Evolutionary conservation across 2,113 vertebrate species (phyloP).

Genomic region (Pampusana beccarii): DNA sequence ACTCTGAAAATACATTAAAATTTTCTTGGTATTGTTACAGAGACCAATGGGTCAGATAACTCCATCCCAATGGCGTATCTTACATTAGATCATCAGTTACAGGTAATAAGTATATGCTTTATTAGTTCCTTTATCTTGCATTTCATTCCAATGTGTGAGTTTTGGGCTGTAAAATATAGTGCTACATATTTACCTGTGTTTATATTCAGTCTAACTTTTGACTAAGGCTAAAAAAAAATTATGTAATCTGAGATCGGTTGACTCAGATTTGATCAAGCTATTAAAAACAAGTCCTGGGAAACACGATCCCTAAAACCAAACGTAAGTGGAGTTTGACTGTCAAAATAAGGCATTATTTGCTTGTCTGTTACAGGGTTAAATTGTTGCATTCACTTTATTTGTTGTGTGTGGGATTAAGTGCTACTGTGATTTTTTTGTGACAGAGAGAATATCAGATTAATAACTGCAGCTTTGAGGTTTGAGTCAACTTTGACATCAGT

Average conservation of each 20-base stretch:
- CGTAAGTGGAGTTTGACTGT: slow-evolving; percentile 10
- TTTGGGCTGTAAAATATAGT: neutral
- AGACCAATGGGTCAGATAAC: slow-evolving; percentile 98
- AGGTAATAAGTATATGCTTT: slow-evolving; percentile 78
- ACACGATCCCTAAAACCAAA: slow-evolving; percentile 42
- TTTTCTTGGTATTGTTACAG: slow-evolving; percentile 74
- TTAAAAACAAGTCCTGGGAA: slow-evolving; percentile 60
- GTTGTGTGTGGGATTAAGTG: neutral
- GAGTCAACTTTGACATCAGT: slow-evolving; percentile 39
- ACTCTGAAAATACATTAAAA: neutral
- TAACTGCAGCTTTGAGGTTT: slow-evolving; percentile 58
- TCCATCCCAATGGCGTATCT: slow-evolving; percentile 99
- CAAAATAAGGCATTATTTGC: slow-evolving; percentile 16
- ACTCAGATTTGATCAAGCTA: slow-evolving; percentile 53
- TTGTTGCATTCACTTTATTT: neutral
- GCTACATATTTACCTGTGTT: slow-evolving; percentile 33
- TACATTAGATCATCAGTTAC: slow-evolving; percentile 97
- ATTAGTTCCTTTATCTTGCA: neutral
- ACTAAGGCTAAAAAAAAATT: slow-evolving; percentile 55
- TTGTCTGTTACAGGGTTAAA: neutral
- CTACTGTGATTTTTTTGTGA: slow-evolving; percentile 34
- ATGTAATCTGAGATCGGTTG: slow-evolving; percentile 50
- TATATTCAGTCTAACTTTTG: slow-evolving; percentile 41
- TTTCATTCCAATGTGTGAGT: neutral
- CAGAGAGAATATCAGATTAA: slow-evolving; percentile 33